These are phyloP conservation scores for Raphicerus campestris DNA, from an alignment of 2,113 vertebrate genomes.

Conservation along the genomic window DNA sequence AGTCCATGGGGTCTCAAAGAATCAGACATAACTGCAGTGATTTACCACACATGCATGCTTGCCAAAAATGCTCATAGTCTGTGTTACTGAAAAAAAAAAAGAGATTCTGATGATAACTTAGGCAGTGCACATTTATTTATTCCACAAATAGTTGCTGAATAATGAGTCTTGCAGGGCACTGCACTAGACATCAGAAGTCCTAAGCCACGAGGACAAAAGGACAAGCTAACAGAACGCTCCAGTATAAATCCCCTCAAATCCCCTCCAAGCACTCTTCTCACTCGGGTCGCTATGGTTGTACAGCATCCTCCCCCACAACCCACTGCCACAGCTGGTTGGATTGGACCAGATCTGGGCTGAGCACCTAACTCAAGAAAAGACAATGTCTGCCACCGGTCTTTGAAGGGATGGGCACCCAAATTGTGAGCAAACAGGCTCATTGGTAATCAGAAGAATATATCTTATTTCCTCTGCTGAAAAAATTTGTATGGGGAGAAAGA, in stretches of 20 bases:
- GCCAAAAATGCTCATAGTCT: neutral
- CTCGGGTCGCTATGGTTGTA: neutral
- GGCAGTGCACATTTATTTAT: neutral
- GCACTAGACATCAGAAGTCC: neutral
- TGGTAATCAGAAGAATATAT: neutral
- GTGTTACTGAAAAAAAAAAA: neutral
- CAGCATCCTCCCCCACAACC: neutral
- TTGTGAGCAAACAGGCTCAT: neutral
- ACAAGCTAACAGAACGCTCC: neutral
- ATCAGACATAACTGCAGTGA: neutral
- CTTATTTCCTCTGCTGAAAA: slow-evolving; percentile 1
- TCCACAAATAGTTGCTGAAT: neutral
- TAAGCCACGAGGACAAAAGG: neutral
- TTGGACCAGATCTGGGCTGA: neutral
- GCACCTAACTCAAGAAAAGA: neutral
- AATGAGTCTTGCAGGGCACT: neutral
- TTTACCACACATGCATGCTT: neutral
- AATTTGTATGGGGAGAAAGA: neutral
- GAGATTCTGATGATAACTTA: neutral
- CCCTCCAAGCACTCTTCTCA: neutral
- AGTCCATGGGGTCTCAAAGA: neutral
- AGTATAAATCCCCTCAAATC: neutral
- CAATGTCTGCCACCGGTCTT: neutral
- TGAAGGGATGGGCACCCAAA: neutral
- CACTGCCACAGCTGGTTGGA: neutral